These are phyloP conservation scores for Perca fluviatilis DNA, from an alignment of 2,113 vertebrate species.

Conservation along the genomic window DNA sequence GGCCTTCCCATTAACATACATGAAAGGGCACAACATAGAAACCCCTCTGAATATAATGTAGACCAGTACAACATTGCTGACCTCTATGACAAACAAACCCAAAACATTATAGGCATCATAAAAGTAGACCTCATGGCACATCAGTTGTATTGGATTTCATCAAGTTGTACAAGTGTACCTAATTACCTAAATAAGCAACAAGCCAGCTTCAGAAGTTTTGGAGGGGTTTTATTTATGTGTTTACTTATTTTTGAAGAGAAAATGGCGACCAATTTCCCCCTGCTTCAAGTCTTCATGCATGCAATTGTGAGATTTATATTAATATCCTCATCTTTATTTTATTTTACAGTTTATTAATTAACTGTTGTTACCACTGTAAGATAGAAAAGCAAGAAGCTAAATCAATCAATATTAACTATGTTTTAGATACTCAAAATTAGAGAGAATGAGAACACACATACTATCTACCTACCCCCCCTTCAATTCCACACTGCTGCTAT, in stretches of 20 bases:
- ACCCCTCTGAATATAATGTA: neutral
- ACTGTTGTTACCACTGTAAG: neutral
- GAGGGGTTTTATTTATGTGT: neutral
- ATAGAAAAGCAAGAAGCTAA: neutral
- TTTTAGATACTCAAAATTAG: neutral
- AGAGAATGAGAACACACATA: slow-evolving; percentile 9
- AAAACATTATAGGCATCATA: neutral
- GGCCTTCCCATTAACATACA: too few species aligned
- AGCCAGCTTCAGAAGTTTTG: neutral
- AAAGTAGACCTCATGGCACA: neutral
- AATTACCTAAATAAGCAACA: neutral
- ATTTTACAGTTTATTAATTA: neutral
- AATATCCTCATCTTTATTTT: neutral
- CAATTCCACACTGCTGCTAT: slow-evolving; percentile 81
- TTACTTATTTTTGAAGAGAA: neutral
- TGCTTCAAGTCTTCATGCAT: neutral
- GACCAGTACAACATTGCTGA: neutral
- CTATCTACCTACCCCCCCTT: slow-evolving; percentile 17
- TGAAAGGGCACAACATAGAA: too few species aligned
- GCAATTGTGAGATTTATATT: neutral
- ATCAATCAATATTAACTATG: neutral
- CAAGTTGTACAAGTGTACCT: too few species aligned
- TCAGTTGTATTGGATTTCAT: neutral
- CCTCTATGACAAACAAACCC: too few species aligned
- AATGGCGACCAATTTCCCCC: neutral